These are phyloP conservation scores for Thereuonema tuberculata DNA, from an alignment of 1,140 invertebrate genomes.

Conservation along the genomic window DNA sequence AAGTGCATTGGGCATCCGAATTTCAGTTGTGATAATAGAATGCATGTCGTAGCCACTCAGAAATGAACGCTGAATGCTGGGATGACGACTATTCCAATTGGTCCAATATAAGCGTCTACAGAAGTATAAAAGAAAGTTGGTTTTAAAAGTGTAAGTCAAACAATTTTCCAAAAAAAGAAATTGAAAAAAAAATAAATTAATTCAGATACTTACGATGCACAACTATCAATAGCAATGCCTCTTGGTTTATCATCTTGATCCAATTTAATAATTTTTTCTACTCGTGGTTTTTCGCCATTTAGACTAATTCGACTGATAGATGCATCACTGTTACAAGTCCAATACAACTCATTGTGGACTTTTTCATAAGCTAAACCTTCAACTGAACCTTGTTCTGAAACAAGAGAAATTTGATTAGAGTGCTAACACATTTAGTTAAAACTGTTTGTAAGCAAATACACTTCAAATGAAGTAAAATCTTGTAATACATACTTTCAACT, in stretches of 20 bases:
- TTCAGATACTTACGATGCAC: constrained; percentile 42
- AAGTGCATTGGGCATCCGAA: constrained; percentile 68
- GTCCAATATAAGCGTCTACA: constrained; percentile 59
- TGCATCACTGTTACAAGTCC: constrained; percentile 69
- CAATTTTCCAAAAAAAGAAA: too few species aligned
- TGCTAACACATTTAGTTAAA: background rate
- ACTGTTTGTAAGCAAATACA: constrained; percentile 7
- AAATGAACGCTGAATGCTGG: constrained; percentile 56
- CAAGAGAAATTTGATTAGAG: constrained; percentile 7
- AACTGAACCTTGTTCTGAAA: constrained; percentile 52
- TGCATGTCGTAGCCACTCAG: constrained; percentile 46
- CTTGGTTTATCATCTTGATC: constrained; percentile 56
- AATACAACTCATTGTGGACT: constrained; percentile 52
- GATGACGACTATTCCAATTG: constrained; percentile 56
- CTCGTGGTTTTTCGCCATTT: constrained; percentile 25
- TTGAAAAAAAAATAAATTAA: background rate
- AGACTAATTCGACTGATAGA: constrained; percentile 50
- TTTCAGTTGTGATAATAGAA: constrained; percentile 55
- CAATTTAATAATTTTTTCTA: constrained; percentile 51
- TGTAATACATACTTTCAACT: constrained; percentile 50
- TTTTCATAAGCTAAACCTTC: constrained; percentile 67
- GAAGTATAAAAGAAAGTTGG: constrained; percentile 6
- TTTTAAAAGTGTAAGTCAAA: background rate
- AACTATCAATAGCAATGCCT: constrained; percentile 67
- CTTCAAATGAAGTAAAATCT: background rate